Base-by-base conservation (phyloP, 2,113 vertebrate species). In the Meles meles region DNA sequence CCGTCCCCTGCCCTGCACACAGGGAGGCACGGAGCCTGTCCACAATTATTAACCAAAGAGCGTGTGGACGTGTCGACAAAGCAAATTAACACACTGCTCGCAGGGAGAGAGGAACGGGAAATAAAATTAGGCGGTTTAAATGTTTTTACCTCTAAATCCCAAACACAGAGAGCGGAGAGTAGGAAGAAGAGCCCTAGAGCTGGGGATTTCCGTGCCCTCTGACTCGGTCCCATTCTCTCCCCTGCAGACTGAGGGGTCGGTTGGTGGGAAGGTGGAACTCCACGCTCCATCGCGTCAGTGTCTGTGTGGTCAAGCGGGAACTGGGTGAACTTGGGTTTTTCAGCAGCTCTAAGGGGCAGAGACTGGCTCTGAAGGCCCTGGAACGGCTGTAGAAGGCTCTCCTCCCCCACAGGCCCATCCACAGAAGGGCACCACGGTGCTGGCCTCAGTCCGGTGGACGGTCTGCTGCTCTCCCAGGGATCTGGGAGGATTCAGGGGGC, bases 381-480 rank as follows among this genome's bases (percentile, higher is more conserved):
- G 72, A 27, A 61, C 0, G 20, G 34, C 79, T 7, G 10, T 29
- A 1, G 29, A 29, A 59, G 31, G 6, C 37, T 29, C 6, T 31
- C 39, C 55, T 17, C 5, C 25, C 25, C n/a, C 9, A 10, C 39
- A 14, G 8, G 17, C 31, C 39, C 8, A 1, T 21, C n/a, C 27
- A 1, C 34, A 1, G 3, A 0, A 25, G 6, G 37, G 29, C 29
- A 21, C 69, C 34, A 0, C 5, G 0, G 23, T 1, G 11, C 2
- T 34, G 17, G n/a, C 44, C 12, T 63, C 42, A 23, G 0, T 2
- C 49, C 27, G 4, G 31, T 11, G 6, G 31, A 21, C 3, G 4
- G 20, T 23, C 95, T 9, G 47, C 1, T 12, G 27, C 18, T 31
- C 20, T 14, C 0, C 5, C 8, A 27, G 15, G 5, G 25, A 39